Conservation (phyloP, 1,140 invertebrate species). For the Chrysoperla carnea region DNA sequence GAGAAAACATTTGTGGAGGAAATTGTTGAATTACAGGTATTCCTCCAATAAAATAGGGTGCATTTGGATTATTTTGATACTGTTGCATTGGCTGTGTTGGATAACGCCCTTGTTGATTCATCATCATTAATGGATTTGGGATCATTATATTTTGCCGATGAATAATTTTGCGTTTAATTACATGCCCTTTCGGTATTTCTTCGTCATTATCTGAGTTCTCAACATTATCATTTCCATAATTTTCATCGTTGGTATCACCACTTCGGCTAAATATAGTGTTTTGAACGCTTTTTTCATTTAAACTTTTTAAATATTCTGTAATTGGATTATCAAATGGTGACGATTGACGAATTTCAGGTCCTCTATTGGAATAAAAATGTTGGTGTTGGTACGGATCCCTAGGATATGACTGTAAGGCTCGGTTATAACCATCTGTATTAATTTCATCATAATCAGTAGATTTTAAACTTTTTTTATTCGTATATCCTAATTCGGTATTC, state of each 20-base stretch:
- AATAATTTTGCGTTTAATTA: slow-evolving; percentile 16
- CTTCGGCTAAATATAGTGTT: too few species aligned
- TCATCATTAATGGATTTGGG: background rate
- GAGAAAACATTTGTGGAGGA: too few species aligned
- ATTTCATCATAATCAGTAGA: too few species aligned
- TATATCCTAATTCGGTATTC: too few species aligned
- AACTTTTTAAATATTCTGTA: slow-evolving; percentile 12
- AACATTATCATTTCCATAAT: too few species aligned
- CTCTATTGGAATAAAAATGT: background rate
- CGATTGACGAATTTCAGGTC: background rate
- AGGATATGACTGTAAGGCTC: too few species aligned
- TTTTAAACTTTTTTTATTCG: too few species aligned
- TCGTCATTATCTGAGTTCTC: background rate
- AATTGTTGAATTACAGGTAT: too few species aligned
- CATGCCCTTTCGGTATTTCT: slow-evolving; percentile 12
- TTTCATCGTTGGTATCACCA: too few species aligned
- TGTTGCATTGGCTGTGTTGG: background rate
- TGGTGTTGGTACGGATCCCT: background rate
- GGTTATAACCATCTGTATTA: too few species aligned
- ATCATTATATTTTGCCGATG: slow-evolving; percentile 11
- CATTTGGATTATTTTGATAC: background rate
- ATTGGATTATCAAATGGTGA: slow-evolving; percentile 13
- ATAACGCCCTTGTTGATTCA: background rate
- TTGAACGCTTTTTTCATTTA: too few species aligned
- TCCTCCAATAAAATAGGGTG: too few species aligned